These are phyloP conservation scores for Oreochromis spilurus DNA, from an alignment of 2,113 vertebrate species.

Conservation along the genomic window DNA sequence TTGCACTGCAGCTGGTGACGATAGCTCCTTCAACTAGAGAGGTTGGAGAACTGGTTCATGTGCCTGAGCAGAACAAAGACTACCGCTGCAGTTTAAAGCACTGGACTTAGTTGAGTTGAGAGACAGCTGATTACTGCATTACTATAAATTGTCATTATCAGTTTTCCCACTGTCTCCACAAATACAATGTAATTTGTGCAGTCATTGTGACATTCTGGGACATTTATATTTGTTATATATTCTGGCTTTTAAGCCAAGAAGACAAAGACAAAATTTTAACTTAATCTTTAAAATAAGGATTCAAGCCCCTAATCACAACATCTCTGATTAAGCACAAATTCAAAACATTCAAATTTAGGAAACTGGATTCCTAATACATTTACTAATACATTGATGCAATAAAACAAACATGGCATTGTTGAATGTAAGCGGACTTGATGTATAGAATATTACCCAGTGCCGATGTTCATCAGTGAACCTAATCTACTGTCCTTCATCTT, in stretches of 20 bases:
- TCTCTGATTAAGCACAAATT: neutral
- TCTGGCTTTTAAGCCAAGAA: neutral
- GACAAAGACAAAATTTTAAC: neutral
- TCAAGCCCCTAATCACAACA: neutral
- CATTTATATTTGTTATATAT: neutral
- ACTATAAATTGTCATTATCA: neutral
- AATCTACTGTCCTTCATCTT: neutral
- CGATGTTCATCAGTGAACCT: neutral
- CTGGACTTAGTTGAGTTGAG: neutral
- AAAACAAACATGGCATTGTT: neutral
- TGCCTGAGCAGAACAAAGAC: neutral
- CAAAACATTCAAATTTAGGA: neutral
- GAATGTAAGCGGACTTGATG: neutral
- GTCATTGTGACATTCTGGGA: neutral
- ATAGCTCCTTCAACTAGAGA: neutral
- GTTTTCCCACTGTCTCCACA: neutral
- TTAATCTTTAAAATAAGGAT: neutral
- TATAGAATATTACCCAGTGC: neutral
- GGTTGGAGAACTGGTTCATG: neutral
- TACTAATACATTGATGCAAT: neutral
- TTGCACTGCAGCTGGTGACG: neutral
- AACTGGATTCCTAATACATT: neutral
- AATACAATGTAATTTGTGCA: neutral
- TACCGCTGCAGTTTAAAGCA: neutral
- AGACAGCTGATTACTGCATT: neutral